phyloP scores from a whole-genome alignment of 2,113 vertebrate species.

The Corvus hawaiiensis region DNA sequence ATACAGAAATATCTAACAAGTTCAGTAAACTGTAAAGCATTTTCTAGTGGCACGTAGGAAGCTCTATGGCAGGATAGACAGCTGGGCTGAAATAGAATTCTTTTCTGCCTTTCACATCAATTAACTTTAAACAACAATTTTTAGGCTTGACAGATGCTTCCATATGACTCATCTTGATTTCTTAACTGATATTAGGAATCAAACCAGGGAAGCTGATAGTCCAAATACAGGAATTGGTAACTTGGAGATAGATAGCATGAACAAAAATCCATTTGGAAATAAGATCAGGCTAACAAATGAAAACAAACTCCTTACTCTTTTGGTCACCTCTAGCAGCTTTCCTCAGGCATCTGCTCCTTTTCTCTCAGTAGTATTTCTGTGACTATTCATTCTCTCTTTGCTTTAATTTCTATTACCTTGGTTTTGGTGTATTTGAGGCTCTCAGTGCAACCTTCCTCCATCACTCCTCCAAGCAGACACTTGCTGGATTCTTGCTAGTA shows the following conservation, averaged over 20 bases:
- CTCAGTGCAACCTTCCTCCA: not conserved
- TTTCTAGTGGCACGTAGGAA: slow-evolving; percentile 9
- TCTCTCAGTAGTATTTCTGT: not conserved
- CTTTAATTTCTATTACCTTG: not conserved
- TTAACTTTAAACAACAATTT: slow-evolving; percentile 30
- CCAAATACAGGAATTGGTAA: not conserved
- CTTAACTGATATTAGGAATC: not conserved
- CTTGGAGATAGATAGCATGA: not conserved
- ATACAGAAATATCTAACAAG: slow-evolving; percentile 11
- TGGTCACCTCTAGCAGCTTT: not conserved
- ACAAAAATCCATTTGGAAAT: not conserved
- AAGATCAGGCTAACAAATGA: not conserved
- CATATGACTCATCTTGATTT: slow-evolving; percentile 32
- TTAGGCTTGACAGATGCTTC: slow-evolving; percentile 34
- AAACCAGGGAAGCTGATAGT: not conserved
- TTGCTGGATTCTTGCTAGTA: not conserved
- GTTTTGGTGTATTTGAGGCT: not conserved
- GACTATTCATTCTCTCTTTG: not conserved
- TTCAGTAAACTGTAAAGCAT: slow-evolving; percentile 37
- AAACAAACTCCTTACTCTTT: not conserved
- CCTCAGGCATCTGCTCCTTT: not conserved
- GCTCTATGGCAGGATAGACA: slow-evolving; percentile 13
- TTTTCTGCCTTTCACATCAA: slow-evolving; percentile 26
- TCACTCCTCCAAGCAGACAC: not conserved
- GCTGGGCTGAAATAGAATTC: slow-evolving; percentile 10